Conservation (phyloP, 2,797 vertebrate species). For the Pempheris klunzingeri region DNA sequence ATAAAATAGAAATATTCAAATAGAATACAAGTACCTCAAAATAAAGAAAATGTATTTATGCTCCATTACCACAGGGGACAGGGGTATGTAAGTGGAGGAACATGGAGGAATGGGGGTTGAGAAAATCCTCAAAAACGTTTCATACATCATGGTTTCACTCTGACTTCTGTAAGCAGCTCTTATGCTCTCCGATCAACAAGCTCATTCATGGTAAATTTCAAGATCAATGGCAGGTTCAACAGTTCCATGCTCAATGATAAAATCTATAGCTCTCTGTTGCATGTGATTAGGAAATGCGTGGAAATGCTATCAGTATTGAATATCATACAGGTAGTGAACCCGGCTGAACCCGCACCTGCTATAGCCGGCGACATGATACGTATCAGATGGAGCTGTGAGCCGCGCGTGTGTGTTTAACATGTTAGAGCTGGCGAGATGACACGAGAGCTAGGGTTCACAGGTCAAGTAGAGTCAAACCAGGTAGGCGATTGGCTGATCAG, state of each 20-base stretch:
- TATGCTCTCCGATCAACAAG: constrained; percentile 35
- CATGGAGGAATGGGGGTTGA: background rate
- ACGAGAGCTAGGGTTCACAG: constrained; percentile 64
- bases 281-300: constrained; percentile 72
- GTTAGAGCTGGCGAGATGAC: constrained; percentile 66
- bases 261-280: constrained; percentile 76
- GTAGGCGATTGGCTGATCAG: constrained; percentile 95
- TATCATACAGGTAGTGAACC: constrained; percentile 62
- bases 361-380: constrained; percentile 1
- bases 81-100: background rate
- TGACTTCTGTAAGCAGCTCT: constrained; percentile 34
- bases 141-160: constrained; percentile 24
- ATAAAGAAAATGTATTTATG: background rate
- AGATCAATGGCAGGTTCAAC: constrained; percentile 57
- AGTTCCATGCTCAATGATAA: constrained; percentile 48
- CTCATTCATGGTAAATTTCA: constrained; percentile 41
- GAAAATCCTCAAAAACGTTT: constrained; percentile 21
- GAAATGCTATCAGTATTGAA: constrained; percentile 58
- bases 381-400: constrained; percentile 50
- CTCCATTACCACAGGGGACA: background rate
- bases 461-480: constrained; percentile 84
- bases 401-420: constrained; percentile 65
- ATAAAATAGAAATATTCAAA: background rate
- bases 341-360: constrained; percentile 30
- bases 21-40: background rate